phyloP scores from a whole-genome alignment of 1,140 invertebrate species.

The Geopemphigus sp. region DNA sequence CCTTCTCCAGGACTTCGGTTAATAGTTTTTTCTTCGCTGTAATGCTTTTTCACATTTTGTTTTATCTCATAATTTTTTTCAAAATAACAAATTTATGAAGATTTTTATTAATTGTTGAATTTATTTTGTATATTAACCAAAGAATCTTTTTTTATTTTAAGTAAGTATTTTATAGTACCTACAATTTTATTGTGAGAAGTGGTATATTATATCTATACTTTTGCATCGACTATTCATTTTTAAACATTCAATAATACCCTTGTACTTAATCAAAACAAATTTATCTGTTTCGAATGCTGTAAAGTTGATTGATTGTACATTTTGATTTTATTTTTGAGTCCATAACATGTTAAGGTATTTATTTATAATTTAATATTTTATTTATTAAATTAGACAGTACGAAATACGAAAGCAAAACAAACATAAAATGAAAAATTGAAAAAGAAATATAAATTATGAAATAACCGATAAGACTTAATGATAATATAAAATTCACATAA shows the following conservation, averaged over 20 bases:
- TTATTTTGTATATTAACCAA: not conserved
- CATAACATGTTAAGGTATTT: no score
- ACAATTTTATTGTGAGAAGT: not conserved
- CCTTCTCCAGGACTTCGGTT: slow-evolving; percentile 1
- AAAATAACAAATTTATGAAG: not conserved
- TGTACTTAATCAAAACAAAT: not conserved
- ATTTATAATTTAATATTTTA: no score
- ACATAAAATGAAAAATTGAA: not conserved
- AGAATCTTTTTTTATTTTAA: slow-evolving; percentile 10
- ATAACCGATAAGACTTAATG: no score
- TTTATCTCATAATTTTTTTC: slow-evolving; percentile 6
- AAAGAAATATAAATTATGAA: no score
- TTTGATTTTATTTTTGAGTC: not conserved
- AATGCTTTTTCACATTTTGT: not conserved
- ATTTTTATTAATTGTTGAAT: not conserved
- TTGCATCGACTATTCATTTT: not conserved
- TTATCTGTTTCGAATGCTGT: not conserved
- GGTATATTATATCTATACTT: not conserved
- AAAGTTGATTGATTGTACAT: not conserved
- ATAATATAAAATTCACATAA: no score
- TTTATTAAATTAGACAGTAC: no score
- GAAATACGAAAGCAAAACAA: not conserved
- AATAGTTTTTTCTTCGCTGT: not conserved
- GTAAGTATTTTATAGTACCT: not conserved
- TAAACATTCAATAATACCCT: not conserved